Evolutionary conservation across 2,888 invertebrate species (phyloP).

Genomic region (Tortricodes alternella): DNA sequence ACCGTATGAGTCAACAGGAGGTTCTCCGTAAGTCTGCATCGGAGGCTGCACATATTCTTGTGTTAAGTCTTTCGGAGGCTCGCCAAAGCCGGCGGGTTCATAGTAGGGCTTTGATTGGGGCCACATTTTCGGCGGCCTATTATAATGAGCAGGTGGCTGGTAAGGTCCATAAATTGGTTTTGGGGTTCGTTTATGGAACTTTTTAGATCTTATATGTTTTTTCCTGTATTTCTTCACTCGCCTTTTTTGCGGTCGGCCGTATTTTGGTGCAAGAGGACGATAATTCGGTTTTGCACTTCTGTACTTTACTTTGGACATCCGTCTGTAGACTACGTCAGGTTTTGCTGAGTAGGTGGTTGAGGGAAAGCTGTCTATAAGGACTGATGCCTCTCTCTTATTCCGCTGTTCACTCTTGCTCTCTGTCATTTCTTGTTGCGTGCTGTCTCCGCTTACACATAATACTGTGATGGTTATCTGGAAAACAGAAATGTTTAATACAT

Average conservation of each 20-base stretch:
- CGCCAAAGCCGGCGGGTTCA: conserved; percentile 58
- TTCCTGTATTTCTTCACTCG: conserved; percentile 51
- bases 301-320: conserved; percentile 48
- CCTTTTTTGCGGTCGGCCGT: conserved; percentile 42
- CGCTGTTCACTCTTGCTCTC: conserved; percentile 36
- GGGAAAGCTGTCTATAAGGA: conserved; percentile 56
- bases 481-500: no score
- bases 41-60: conserved; percentile 38
- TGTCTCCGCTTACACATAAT: conserved; percentile 46
- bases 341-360: conserved; percentile 47
- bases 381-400: conserved; percentile 56
- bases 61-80: conserved; percentile 54
- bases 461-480: conserved; percentile 66
- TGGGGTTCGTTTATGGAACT: conserved; percentile 42
- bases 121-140: conserved; percentile 46
- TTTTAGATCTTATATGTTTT: conserved; percentile 42
- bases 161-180: conserved; percentile 45
- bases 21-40: conserved; percentile 50
- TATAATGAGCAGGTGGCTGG: conserved; percentile 10
- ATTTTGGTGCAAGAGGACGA: conserved; percentile 38
- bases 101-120: conserved; percentile 36
- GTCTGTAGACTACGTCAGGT: conserved; percentile 59
- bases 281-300: conserved; percentile 47
- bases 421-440: conserved; percentile 39
- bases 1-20: conserved; percentile 62